Base-by-base conservation (phyloP, 2,797 vertebrate species). In the Gastrophryne carolinensis region DNA sequence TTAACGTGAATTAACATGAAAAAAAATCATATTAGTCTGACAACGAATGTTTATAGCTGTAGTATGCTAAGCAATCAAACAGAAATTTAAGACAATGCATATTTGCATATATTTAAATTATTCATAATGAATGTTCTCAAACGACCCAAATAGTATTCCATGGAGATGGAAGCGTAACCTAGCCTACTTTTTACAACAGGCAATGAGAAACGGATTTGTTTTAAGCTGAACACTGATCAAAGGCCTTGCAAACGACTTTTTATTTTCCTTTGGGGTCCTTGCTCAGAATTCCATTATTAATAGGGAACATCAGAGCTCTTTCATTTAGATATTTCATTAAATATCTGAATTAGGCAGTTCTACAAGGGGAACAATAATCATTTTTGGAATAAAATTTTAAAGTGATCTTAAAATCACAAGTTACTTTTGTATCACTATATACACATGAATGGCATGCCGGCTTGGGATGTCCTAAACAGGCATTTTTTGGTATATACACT, bases 31-130 rank as follows among this genome's bases (percentile, higher is more conserved):
- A 53, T 21, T 54, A 23, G 65, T 62, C 34, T 44, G 27, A 47
- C 69, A 47, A 69, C 24, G 69, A 69, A 63, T 62, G 65, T 69
- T 76, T 54, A 76, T 70, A 57, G 57, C 65, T 69, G 8, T 24
- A 69, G 65, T 57, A 32, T 54, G 29, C 62, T 37, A 75, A 68
- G 73, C 57, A 69, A 69, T 69, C 64, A 75, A 52, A 75, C 53
- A 56, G 56, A 75, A 62, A 75, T 75, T 75, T 75, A 75, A 75
- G 27, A 76, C 73, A 76, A 76, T 62, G 73, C 49, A 69, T 76
- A 76, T 69, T 76, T 76, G 73, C 64, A 61, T 54, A 54, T 41
- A 67, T 50, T 66, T 75, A 49, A 75, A 75, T 75, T 67, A 75
- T 75, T 75, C 32, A 75, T 67, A 60, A 39, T 2, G 17, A 60